Evolutionary conservation across 2,888 invertebrate species (phyloP), one percentile per base, ranked within the genome.

Genomic region (Pasiphila rectangulata): DNA sequence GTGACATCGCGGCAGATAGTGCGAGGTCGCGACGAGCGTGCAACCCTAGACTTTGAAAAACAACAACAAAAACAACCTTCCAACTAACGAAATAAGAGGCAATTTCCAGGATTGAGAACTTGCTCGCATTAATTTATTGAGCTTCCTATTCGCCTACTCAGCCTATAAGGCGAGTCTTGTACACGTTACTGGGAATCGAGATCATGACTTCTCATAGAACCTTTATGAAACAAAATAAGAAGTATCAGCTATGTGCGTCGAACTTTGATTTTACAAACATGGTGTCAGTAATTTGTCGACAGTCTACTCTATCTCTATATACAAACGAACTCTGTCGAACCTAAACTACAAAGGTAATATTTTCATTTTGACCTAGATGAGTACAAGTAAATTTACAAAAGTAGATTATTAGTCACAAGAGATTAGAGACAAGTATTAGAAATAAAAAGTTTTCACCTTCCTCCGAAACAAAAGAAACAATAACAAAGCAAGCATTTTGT

Each of bases 1-100:
- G 86, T 86, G 85, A 84, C 83, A 81, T 75, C 76, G 72, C 71
- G 67, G 42, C 70, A 82, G 84, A 85, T 85, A 84, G 83, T 79
- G 82, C 79, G 80, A 81, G 84, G 85, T 85, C 85, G 84, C 75
- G 49, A 56, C 77, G 83, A 81, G 67, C 73, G 67, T 60, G 69
- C 69, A 67, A 54, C 46, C 51, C 52, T 51, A 52, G 41, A 36
- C 50, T 40, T 48, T 38, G 36, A 46, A 39, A 48, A 41, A 54
- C 54, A 56, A 51, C 1, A 23, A 35, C 40, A 23, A 50, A 48
- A 38, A 6, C 27, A 21, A 44, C 40, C 40, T 38, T 44, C 12
- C 9, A n/a, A 19, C 3, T 2, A n/a, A 21, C n/a, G 6, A 5
- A 20, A 10, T 23, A 25, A 37, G 27, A 24, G 9, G n/a, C 20